Conservation (phyloP, 2,888 invertebrate species). For the Vanessa cardui region DNA sequence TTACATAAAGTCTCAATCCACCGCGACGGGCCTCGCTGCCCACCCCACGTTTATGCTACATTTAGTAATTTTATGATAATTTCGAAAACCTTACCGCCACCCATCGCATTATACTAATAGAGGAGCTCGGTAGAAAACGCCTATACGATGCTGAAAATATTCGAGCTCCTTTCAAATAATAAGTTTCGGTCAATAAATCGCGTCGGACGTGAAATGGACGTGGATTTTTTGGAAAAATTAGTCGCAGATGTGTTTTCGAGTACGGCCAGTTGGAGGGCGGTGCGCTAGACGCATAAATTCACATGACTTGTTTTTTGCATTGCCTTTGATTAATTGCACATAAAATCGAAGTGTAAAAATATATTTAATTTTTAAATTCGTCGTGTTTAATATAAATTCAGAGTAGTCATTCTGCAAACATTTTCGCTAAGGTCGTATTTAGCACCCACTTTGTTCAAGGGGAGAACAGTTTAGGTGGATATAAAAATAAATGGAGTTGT, state of each 20-base stretch:
- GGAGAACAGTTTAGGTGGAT: conserved; percentile 30
- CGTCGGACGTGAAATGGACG: conserved; percentile 68
- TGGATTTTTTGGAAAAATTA: conserved; percentile 75
- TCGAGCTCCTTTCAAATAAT: conserved; percentile 73
- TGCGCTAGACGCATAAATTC: conserved; percentile 75
- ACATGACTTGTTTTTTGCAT: conserved; percentile 67
- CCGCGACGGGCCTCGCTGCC: conserved; percentile 74
- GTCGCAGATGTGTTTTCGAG: conserved; percentile 81
- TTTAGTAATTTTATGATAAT: conserved; percentile 84
- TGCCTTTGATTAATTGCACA: conserved; percentile 77
- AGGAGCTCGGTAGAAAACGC: conserved; percentile 68
- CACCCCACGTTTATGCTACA: conserved; percentile 82
- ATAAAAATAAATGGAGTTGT: conserved; percentile 53
- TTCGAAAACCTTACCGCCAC: conserved; percentile 81
- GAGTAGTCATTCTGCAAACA: neutral
- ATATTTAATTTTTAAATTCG: conserved; percentile 49
- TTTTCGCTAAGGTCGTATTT: conserved; percentile 45
- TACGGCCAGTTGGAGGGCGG: conserved; percentile 57
- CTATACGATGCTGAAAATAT: conserved; percentile 66
- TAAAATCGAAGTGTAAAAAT: conserved; percentile 71
- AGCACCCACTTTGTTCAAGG: conserved; percentile 14
- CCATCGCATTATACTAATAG: conserved; percentile 83
- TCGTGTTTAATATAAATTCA: neutral
- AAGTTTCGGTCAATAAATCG: conserved; percentile 80
- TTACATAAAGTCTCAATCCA: conserved; percentile 84